These are phyloP conservation scores for Xiphophorus birchmanni DNA, from an alignment of 2,797 vertebrate genomes.

Conservation along the genomic window DNA sequence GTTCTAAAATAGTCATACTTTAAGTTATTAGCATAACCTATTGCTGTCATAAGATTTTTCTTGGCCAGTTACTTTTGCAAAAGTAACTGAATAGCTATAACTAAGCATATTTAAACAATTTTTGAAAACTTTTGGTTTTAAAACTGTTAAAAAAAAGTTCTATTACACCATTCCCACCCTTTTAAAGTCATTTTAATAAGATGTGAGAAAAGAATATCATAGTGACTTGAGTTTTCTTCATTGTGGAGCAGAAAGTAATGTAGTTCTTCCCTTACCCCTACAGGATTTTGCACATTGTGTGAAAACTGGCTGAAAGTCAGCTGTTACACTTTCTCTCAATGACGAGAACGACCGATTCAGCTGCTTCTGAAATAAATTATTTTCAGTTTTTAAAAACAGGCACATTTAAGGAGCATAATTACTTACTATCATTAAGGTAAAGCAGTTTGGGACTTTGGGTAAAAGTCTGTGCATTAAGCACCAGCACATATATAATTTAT, in stretches of 20 bases:
- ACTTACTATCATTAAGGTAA: not conserved
- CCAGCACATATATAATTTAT: not conserved
- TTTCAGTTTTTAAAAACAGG: not conserved
- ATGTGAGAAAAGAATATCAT: not conserved
- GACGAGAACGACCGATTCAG: not conserved
- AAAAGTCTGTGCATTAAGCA: not conserved
- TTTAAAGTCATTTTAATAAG: not conserved
- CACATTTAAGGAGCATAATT: not conserved
- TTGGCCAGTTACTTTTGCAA: not conserved
- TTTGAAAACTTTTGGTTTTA: not conserved
- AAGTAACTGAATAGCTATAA: not conserved
- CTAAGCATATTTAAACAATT: not conserved
- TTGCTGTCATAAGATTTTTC: not conserved
- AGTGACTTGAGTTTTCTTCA: not conserved
- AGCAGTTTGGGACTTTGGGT: not conserved
- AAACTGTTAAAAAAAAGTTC: not conserved
- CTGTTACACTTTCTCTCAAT: not conserved
- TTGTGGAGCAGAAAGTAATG: not conserved
- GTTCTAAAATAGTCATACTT: not conserved
- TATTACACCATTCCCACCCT: not conserved
- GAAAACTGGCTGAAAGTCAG: not conserved
- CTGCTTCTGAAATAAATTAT: not conserved
- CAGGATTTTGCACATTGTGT: not conserved
- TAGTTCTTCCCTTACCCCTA: not conserved
- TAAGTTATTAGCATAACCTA: not conserved